These are phyloP conservation scores for Zygaena filipendulae DNA, from an alignment of 2,888 invertebrate genomes.

Conservation along the genomic window DNA sequence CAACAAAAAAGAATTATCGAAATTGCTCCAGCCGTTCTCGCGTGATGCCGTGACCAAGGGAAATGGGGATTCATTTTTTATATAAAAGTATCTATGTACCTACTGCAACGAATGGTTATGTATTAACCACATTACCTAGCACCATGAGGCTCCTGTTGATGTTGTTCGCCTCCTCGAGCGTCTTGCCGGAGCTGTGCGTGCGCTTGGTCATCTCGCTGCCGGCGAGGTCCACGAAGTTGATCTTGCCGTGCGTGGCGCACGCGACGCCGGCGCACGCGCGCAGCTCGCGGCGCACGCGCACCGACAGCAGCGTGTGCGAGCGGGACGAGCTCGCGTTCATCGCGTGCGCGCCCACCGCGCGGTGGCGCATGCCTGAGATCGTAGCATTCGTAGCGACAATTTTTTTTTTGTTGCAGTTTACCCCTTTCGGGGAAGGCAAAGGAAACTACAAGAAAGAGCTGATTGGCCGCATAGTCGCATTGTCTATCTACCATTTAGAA, in stretches of 20 bases:
- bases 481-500: too few species aligned
- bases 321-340: constrained; percentile 95
- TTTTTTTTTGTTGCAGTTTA: too few species aligned
- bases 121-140: too few species aligned
- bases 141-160: constrained; percentile 97
- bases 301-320: constrained; percentile 92
- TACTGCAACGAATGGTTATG: too few species aligned
- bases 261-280: constrained; percentile 85
- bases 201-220: constrained; percentile 97
- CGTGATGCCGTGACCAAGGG: too few species aligned
- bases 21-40: too few species aligned
- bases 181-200: constrained; percentile 88
- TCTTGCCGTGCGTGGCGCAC: constrained; percentile 91
- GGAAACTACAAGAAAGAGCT: background rate
- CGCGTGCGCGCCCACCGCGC: constrained; percentile 89
- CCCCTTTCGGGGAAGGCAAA: too few species aligned
- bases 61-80: too few species aligned
- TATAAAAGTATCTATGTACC: too few species aligned
- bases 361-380: constrained; percentile 83
- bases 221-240: constrained; percentile 95
- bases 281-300: constrained; percentile 86
- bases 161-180: constrained; percentile 93
- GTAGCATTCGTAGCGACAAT: too few species aligned
- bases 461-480: too few species aligned
- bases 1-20: too few species aligned